A percentile compares a stretch with the other conserved stretches of the same genome.
phyloP scores from a whole-genome alignment of 2,113 vertebrate species.

The Stercorarius parasiticus region DNA sequence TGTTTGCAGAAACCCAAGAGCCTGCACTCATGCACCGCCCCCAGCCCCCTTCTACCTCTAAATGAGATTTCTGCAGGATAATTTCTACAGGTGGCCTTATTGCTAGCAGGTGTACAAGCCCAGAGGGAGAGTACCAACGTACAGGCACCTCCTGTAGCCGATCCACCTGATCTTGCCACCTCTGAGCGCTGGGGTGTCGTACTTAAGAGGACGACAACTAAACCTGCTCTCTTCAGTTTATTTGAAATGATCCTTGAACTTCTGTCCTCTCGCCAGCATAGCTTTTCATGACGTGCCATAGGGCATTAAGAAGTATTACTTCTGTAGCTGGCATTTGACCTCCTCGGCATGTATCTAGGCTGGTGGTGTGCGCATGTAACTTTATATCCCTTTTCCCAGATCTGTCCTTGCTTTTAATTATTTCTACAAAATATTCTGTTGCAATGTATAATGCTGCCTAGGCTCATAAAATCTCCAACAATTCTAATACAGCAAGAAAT shows the following conservation, averaged over 20 bases:
- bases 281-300: accelerated
- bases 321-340: background rate
- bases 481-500: background rate
- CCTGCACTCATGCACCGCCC: background rate
- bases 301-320: background rate
- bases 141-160: background rate
- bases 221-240: background rate
- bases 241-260: background rate
- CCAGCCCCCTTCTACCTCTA: background rate
- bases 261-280: background rate
- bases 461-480: background rate
- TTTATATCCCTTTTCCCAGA: background rate
- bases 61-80: background rate
- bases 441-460: background rate
- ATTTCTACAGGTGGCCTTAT: background rate
- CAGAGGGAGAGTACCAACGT: accelerated
- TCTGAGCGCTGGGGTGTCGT: background rate
- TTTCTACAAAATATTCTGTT: background rate
- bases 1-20: background rate
- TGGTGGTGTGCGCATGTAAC: background rate
- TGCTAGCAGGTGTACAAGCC: background rate
- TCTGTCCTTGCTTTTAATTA: background rate
- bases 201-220: background rate
- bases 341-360: background rate
- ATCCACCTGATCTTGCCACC: background rate